Base-by-base conservation (phyloP, 2,888 invertebrate genomes). In the Pachliopta kotzebuea region DNA sequence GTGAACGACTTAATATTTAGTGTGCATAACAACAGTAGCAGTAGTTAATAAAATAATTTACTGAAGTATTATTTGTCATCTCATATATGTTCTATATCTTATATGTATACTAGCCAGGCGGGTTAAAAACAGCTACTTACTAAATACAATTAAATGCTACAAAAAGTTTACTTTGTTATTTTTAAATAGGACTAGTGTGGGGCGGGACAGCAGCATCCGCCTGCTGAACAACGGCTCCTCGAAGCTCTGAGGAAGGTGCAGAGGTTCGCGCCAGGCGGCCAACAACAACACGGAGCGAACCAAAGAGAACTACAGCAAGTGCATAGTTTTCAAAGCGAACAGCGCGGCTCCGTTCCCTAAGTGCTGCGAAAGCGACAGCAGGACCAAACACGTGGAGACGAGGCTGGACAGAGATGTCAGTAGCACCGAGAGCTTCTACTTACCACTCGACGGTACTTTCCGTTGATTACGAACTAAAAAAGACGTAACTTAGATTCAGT, bases 161-260 rank as follows among this genome's bases (percentile, higher is more conserved):
- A 26, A 18, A 54, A 23, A 26, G 0, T 26, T 54, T 18, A 26
- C n/a, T 54, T 0, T 54, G 17, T 17, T 55, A 0, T 45, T 7
- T 45, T 45, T n/a, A 4, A 7, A 20, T 79, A 90, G 90, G 50
- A 86, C 89, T 7, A 89, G 89, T 68, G 80, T 88, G 2, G 90
- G 87, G 1, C 84, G 88, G 0, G 90, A 90, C 60, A 90, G 88
- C 78, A 91, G 90, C 81, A 78, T 90, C 64, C 83, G 88, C 0
- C 80, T 90, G 0, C 71, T 90, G 1, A 88, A 87, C 79, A 90
- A 90, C 71, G 90, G 90, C 2, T 80, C 88, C 0, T 90, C 90
- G 56, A 90, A 90, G 66, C 89, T 90, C 83, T 91, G 90, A 91
- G 87, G 78, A 71, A 77, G 84, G 84, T 70, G 70, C 60, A 72